Percentiles rank a stretch among this genome's conserved stretches.
Conservation (phyloP, 1,140 invertebrate species). For the Drosophila littoralis region DNA sequence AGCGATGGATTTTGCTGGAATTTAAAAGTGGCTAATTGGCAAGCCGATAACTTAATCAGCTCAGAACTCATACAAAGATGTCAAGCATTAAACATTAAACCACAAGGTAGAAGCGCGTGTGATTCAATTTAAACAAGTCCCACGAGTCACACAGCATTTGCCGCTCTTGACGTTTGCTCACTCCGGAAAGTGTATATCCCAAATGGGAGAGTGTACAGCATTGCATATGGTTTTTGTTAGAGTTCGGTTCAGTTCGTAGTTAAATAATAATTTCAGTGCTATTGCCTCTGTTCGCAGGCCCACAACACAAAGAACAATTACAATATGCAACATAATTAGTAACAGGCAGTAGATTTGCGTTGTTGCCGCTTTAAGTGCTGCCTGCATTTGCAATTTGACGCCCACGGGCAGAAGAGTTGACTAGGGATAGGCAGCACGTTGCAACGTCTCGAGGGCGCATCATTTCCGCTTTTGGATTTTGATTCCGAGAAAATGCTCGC, state of each 20-base stretch:
- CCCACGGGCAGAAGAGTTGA: background rate
- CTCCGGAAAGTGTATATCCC: background rate
- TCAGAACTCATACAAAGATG: background rate
- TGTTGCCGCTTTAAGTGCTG: too few relatives aligned
- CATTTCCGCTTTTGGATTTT: conserved; percentile 55
- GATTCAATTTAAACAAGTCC: conserved; percentile 5
- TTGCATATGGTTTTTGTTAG: background rate
- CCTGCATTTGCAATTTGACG: too few relatives aligned
- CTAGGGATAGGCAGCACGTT: background rate
- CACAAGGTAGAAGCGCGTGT: conserved; percentile 8
- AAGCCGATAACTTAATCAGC: conserved; percentile 68
- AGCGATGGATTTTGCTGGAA: conserved; percentile 23
- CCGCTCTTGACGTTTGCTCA: background rate
- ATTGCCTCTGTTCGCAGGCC: conserved; percentile 40
- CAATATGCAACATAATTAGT: background rate
- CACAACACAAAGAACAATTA: background rate
- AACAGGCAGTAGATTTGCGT: conserved; percentile 12
- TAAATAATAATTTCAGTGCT: conserved; percentile 55
- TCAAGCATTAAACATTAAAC: conserved; percentile 11
- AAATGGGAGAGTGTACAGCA: background rate
- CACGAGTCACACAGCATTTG: conserved; percentile 4
- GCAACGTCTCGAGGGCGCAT: conserved; percentile 16
- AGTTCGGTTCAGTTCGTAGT: background rate
- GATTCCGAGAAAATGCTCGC: background rate
- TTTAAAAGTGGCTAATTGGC: conserved; percentile 46